Evolutionary conservation across 1,140 invertebrate species (phyloP).

Genomic region (Drosophila arawakana): DNA sequence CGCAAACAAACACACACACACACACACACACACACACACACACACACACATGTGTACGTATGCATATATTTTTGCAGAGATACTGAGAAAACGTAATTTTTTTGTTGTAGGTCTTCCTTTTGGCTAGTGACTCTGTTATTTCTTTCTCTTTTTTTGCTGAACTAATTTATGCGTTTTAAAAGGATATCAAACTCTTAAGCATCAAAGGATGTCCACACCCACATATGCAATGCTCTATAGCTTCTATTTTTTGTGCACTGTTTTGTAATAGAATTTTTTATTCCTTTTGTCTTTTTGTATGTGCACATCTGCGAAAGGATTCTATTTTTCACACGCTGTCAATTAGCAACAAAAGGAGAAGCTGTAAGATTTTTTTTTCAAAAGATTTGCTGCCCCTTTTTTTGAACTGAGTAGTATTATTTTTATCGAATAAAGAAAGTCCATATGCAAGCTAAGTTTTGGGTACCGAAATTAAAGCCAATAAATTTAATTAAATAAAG

Average conservation of each 20-base stretch:
- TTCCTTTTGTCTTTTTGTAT: conserved; percentile 27
- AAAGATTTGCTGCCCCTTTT: not conserved
- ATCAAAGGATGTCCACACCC: conserved; percentile 13
- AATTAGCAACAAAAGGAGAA: conserved; percentile 41
- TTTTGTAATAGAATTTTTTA: conserved; percentile 50
- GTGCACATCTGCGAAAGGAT: conserved; percentile 70
- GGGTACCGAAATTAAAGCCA: too few relatives aligned
- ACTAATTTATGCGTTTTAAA: conserved; percentile 74
- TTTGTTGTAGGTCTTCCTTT: conserved; percentile 42
- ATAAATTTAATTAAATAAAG: too few relatives aligned
- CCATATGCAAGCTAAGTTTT: not conserved
- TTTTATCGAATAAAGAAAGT: not conserved
- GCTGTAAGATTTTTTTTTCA: not conserved
- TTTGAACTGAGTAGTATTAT: conserved; percentile 19
- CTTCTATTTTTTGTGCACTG: conserved; percentile 29
- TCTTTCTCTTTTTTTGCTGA: conserved; percentile 8
- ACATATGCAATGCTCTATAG: conserved; percentile 17
- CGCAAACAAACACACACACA: conserved; percentile 50
- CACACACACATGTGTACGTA: not conserved
- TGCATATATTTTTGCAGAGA: conserved; percentile 29
- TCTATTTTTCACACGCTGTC: conserved; percentile 72
- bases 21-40: conserved; percentile 17
- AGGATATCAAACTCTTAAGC: conserved; percentile 62
- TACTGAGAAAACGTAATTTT: conserved; percentile 68
- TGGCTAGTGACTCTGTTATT: conserved; percentile 9